Conservation (phyloP, 2,888 invertebrate species). For the Melanophora roralis region DNA sequence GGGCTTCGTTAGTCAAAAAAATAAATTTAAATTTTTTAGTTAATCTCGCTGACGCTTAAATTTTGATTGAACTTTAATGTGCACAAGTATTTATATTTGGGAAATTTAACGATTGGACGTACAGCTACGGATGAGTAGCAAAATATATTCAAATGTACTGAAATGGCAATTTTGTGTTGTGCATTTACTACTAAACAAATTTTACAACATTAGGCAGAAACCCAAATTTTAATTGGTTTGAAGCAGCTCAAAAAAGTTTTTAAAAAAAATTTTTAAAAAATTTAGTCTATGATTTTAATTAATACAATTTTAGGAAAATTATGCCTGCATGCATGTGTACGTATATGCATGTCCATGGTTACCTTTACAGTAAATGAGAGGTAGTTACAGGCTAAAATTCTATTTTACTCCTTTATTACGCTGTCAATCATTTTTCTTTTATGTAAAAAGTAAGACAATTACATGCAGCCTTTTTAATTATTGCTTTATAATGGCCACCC, state of each 20-base stretch:
- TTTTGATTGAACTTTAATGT: slow-evolving; percentile 42
- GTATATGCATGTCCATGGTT: slow-evolving; percentile 20
- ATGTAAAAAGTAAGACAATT: background rate
- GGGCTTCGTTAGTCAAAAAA: too few species aligned
- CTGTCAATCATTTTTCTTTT: slow-evolving; percentile 10
- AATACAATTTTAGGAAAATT: slow-evolving; percentile 6
- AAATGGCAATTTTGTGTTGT: background rate
- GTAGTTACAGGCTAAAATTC: background rate
- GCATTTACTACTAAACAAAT: slow-evolving; percentile 33
- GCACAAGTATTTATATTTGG: slow-evolving; percentile 71
- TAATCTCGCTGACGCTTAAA: slow-evolving; percentile 66
- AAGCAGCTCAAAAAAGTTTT: background rate
- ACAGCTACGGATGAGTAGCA: slow-evolving; percentile 63
- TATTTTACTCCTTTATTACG: background rate
- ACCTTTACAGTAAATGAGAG: background rate
- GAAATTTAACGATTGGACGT: slow-evolving; percentile 69
- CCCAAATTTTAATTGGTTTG: slow-evolving; percentile 8
- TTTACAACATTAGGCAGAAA: slow-evolving; percentile 20
- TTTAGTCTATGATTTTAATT: slow-evolving; percentile 35
- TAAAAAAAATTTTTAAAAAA: slow-evolving; percentile 11
- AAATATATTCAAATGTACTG: slow-evolving; percentile 14
- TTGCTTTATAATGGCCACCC: background rate
- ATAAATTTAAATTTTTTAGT: slow-evolving; percentile 72
- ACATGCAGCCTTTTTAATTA: background rate
- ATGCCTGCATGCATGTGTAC: too few species aligned